These are phyloP conservation scores for Drosophila fuyamai DNA, from an alignment of 1,140 invertebrate genomes.

Conservation along the genomic window DNA sequence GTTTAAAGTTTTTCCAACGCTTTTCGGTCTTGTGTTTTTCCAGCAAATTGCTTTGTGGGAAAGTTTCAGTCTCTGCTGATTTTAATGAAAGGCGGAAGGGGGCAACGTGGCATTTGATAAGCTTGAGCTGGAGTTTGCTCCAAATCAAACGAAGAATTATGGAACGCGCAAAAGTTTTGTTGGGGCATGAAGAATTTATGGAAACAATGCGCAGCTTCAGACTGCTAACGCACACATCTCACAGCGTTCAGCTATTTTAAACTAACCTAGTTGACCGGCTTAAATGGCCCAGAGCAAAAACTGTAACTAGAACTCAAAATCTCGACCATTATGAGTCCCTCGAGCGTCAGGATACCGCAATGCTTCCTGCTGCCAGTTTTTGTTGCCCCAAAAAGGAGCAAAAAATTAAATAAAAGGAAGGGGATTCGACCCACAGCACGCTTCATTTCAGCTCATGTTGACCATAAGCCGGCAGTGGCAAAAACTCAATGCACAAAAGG, in stretches of 20 bases:
- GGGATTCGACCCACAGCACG: conserved; percentile 42
- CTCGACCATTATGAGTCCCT: conserved; percentile 69
- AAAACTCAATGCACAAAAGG: conserved; percentile 66
- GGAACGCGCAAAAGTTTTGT: conserved; percentile 18
- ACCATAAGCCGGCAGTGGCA: conserved; percentile 57
- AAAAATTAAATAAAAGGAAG: neutral
- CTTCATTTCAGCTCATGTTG: conserved; percentile 54
- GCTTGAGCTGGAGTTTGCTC: conserved; percentile 24
- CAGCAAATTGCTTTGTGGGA: conserved; percentile 37
- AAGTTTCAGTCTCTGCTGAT: conserved; percentile 38
- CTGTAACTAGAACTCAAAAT: conserved; percentile 53
- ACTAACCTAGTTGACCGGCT: neutral
- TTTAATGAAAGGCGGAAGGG: conserved; percentile 47
- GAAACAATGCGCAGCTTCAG: conserved; percentile 3
- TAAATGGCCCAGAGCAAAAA: conserved; percentile 21
- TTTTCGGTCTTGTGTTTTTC: conserved; percentile 36
- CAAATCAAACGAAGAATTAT: conserved; percentile 42
- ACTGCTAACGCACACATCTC: neutral
- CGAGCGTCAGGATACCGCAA: conserved; percentile 53
- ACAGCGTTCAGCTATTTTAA: conserved; percentile 7
- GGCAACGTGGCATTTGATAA: conserved; percentile 32
- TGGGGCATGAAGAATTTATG: conserved; percentile 29
- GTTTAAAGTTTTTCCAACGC: conserved; percentile 55
- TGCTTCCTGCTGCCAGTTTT: conserved; percentile 51
- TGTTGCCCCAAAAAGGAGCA: conserved; percentile 4